A percentile compares a stretch with the other conserved stretches of the same genome.
These are phyloP conservation scores for Yponomeuta cagnagella DNA, from an alignment of 2,888 invertebrate species.

Conservation along the genomic window DNA sequence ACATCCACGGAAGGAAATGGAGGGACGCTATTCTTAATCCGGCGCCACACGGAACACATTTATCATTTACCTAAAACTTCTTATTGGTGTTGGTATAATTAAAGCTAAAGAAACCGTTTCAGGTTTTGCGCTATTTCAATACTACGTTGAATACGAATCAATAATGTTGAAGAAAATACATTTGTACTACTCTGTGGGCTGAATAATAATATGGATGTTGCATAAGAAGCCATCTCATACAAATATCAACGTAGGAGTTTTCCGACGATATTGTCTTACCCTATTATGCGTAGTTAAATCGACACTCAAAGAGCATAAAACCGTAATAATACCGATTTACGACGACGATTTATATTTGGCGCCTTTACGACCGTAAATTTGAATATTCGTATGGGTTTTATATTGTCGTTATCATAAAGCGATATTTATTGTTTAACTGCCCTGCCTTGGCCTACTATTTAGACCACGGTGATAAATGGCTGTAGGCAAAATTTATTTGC, in stretches of 20 bases:
- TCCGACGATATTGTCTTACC: background rate
- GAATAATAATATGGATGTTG: too few relatives aligned
- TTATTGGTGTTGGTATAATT: too few relatives aligned
- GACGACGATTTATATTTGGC: slow-evolving; percentile 3
- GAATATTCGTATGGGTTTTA: background rate
- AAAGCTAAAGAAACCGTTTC: too few relatives aligned
- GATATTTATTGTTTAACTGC: background rate
- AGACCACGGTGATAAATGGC: background rate
- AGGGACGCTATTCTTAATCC: too few relatives aligned
- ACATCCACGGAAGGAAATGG: too few relatives aligned
- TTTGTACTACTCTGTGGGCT: too few relatives aligned
- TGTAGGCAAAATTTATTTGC: background rate
- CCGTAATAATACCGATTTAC: slow-evolving; percentile 3
- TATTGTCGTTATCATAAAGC: background rate
- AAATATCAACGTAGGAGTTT: background rate
- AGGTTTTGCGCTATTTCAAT: too few relatives aligned
- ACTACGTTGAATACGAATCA: too few relatives aligned
- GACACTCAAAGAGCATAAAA: slow-evolving; percentile 8
- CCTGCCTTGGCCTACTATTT: background rate
- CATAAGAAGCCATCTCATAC: background rate
- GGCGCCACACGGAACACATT: too few relatives aligned
- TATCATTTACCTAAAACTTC: too few relatives aligned
- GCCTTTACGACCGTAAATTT: background rate
- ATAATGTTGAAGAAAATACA: too few relatives aligned
- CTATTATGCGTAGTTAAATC: slow-evolving; percentile 4